Evolutionary conservation across 2,888 invertebrate species (phyloP).

Genomic region (Metalampra italica): DNA sequence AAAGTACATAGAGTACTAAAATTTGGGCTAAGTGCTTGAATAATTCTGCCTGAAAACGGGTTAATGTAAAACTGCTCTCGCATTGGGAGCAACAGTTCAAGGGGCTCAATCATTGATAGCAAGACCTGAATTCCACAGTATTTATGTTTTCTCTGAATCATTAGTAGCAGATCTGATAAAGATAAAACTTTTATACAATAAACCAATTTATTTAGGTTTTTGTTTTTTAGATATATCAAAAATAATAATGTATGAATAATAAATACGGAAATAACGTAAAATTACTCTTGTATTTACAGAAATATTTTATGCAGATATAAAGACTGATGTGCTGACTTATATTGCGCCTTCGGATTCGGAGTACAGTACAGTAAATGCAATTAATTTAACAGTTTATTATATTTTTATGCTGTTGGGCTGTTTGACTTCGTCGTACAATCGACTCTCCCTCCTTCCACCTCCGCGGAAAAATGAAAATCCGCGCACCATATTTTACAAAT

Average conservation of each 20-base stretch:
- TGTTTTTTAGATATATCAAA: conserved; percentile 19
- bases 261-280: conserved; percentile 17
- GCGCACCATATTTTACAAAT: no score
- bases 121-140: conserved; percentile 33
- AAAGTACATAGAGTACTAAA: conserved; percentile 20
- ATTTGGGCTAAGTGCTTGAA: conserved; percentile 43
- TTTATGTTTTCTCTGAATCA: conserved; percentile 31
- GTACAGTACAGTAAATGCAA: no score
- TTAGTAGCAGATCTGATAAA: conserved; percentile 8
- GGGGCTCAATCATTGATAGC: conserved; percentile 25
- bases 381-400: no score
- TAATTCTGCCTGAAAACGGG: conserved; percentile 37
- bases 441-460: no score
- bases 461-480: no score
- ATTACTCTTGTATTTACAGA: conserved; percentile 16
- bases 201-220: conserved; percentile 16
- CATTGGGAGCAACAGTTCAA: conserved; percentile 21
- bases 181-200: conserved; percentile 7
- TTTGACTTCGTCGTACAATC: no score
- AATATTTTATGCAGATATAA: conserved; percentile 23
- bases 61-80: conserved; percentile 32
- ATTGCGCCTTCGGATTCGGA: conserved; percentile 32
- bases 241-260: no score
- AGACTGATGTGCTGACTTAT: conserved; percentile 16
- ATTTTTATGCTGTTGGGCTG: no score